These are phyloP conservation scores for Drosophila busckii DNA, from an alignment of 1,140 invertebrate species.

Conservation along the genomic window DNA sequence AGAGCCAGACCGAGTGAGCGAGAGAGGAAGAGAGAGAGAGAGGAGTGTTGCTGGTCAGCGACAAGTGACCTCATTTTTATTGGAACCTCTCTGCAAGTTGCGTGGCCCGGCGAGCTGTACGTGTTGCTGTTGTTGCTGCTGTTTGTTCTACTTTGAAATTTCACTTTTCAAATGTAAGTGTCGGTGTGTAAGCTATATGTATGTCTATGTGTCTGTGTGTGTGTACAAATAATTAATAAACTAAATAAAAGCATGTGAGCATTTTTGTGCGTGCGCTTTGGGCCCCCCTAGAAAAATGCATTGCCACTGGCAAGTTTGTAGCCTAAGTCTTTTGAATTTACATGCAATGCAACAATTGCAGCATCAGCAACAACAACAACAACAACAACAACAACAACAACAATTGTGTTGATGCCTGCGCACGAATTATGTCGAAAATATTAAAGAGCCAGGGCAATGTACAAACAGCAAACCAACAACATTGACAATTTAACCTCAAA, in stretches of 20 bases:
- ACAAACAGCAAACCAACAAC: constrained; percentile 39
- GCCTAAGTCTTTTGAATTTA: constrained; percentile 48
- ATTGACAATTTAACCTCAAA: constrained; percentile 76
- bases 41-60: constrained; percentile 44
- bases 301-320: constrained; percentile 38
- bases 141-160: constrained; percentile 70
- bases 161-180: constrained; percentile 64
- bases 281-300: constrained; percentile 15
- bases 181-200: not conserved
- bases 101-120: constrained; percentile 37
- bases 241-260: constrained; percentile 48
- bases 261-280: constrained; percentile 35
- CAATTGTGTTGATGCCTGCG: constrained; percentile 12
- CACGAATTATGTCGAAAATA: constrained; percentile 51
- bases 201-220: constrained; percentile 13
- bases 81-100: constrained; percentile 59
- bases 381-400: constrained; percentile 9
- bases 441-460: constrained; percentile 39
- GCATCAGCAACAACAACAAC: constrained; percentile 7
- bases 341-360: constrained; percentile 6
- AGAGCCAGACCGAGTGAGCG: not conserved
- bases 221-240: constrained; percentile 56
- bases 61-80: constrained; percentile 72
- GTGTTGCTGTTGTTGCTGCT: constrained; percentile 34
- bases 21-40: not conserved